Conservation (phyloP, 2,113 vertebrate genomes). For the Ursus arctos region DNA sequence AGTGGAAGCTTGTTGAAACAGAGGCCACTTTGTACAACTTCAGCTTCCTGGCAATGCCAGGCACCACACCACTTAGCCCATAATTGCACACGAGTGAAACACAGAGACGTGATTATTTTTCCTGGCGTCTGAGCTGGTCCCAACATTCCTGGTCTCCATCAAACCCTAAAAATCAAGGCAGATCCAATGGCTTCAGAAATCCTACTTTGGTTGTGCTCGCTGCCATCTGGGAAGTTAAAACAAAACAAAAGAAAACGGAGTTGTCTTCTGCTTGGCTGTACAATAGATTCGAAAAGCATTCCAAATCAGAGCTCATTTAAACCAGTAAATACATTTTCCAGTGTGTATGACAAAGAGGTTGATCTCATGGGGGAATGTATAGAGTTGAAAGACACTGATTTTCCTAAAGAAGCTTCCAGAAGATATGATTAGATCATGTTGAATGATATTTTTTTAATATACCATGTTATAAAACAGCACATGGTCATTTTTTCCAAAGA, state of each 20-base stretch:
- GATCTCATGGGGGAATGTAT: background rate
- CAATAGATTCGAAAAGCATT: slow-evolving; percentile 7
- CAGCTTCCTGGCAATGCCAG: slow-evolving; percentile 41
- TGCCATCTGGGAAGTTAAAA: background rate
- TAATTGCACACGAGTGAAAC: background rate
- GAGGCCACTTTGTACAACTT: slow-evolving; percentile 37
- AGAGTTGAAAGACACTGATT: background rate
- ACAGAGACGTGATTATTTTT: slow-evolving; percentile 61
- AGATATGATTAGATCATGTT: background rate
- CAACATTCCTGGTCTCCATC: slow-evolving; percentile 53
- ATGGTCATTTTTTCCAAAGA: background rate
- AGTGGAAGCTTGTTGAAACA: slow-evolving; percentile 45
- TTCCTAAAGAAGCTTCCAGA: background rate
- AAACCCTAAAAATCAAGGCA: slow-evolving; percentile 47
- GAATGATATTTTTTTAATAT: background rate
- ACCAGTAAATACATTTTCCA: background rate
- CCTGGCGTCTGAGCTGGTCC: background rate
- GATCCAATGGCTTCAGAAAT: background rate
- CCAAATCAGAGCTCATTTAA: background rate
- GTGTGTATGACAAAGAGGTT: background rate
- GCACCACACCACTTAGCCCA: slow-evolving; percentile 32
- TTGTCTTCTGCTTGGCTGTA: background rate
- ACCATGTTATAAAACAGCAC: background rate
- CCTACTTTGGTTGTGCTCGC: background rate
- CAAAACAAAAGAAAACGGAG: background rate